These are phyloP conservation scores for Sebastes taczanowskii DNA, from an alignment of 2,797 vertebrate genomes.

Conservation along the genomic window DNA sequence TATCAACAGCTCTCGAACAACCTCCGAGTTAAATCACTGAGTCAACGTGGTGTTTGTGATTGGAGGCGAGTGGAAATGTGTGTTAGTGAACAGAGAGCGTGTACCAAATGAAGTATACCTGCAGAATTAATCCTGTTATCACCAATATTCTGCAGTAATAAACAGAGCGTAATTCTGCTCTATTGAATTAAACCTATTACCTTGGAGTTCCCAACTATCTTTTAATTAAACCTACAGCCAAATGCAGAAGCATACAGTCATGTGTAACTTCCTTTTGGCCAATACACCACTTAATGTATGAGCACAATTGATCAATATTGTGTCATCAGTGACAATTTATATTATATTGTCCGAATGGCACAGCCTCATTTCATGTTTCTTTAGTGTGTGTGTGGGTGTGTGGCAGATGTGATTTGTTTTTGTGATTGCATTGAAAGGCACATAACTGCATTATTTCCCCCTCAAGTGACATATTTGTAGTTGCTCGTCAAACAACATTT, in stretches of 20 bases:
- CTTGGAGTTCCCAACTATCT: neutral
- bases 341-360: neutral
- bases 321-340: neutral
- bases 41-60: constrained; percentile 16
- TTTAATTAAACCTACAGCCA: neutral
- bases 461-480: neutral
- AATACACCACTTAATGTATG: neutral
- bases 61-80: neutral
- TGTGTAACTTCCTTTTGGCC: neutral
- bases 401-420: neutral
- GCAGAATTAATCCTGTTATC: constrained; percentile 15
- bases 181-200: neutral
- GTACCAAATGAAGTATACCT: neutral
- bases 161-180: neutral
- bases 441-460: neutral
- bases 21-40: constrained; percentile 5
- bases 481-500: neutral
- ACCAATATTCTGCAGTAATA: neutral
- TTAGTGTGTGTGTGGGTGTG: neutral
- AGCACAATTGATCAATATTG: neutral
- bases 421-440: neutral
- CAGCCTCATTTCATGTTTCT: neutral
- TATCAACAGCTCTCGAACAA: constrained; percentile 21
- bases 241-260: neutral
- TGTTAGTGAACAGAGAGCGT: neutral